A percentile compares a stretch with the other conserved stretches of the same genome.
phyloP scores from a whole-genome alignment of 1,140 invertebrate species.

The Gonatopus flavifemur region DNA sequence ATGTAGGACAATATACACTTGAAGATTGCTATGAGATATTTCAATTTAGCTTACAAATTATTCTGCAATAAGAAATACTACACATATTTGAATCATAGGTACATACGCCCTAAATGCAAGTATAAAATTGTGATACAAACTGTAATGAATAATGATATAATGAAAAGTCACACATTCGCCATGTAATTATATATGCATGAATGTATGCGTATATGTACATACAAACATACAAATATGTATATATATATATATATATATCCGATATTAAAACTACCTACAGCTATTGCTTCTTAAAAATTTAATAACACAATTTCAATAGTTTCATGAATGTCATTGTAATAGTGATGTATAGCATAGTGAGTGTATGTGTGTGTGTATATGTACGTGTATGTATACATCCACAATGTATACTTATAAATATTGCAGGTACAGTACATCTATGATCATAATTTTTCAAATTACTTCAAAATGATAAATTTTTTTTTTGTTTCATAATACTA shows the following conservation, averaged over 20 bases:
- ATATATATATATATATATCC: too few species aligned
- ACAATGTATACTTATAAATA: slow-evolving; percentile 22
- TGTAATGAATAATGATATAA: slow-evolving; percentile 28
- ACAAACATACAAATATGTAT: too few species aligned
- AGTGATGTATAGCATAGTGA: too few species aligned
- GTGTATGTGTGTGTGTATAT: too few species aligned
- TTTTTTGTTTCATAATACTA: slow-evolving; percentile 1
- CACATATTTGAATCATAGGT: slow-evolving; percentile 12
- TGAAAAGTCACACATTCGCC: slow-evolving; percentile 25
- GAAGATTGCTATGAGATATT: too few species aligned
- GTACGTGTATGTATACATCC: slow-evolving; percentile 12
- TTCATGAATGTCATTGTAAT: slow-evolving; percentile 21
- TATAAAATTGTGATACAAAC: slow-evolving; percentile 33
- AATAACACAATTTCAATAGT: slow-evolving; percentile 17
- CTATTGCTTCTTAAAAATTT: slow-evolving; percentile 34
- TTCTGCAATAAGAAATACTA: slow-evolving; percentile 2
- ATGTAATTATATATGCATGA: too few species aligned
- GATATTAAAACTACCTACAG: slow-evolving; percentile 29
- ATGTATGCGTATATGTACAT: too few species aligned
- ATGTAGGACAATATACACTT: too few species aligned
- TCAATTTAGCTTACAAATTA: slow-evolving; percentile 14
- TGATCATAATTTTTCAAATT: slow-evolving; percentile 6
- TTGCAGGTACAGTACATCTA: slow-evolving; percentile 21
- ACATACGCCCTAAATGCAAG: slow-evolving; percentile 9
- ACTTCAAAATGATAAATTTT: too few species aligned